Conservation (phyloP, 1,140 invertebrate genomes). For the Camponotus vicinus region DNA sequence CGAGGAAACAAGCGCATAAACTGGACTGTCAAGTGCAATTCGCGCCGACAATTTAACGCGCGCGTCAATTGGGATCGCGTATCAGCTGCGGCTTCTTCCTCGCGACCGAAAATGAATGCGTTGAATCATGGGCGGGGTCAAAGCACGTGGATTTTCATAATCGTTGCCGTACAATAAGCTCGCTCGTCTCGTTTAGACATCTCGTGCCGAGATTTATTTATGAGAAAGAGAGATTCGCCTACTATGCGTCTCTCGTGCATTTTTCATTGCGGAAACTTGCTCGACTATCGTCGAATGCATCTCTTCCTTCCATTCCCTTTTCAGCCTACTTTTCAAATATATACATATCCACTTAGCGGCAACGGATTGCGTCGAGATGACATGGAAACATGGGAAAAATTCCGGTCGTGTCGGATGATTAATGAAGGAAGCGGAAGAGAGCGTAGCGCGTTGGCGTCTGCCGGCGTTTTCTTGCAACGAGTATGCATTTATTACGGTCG, state of each 20-base stretch:
- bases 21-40: constrained; percentile 23
- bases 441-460: constrained; percentile 18
- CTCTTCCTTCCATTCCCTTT: background rate
- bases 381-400: constrained; percentile 17
- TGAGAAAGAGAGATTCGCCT: constrained; percentile 3
- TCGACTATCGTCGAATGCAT: background rate
- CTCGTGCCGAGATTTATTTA: background rate
- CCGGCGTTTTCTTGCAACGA: constrained; percentile 28
- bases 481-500: constrained; percentile 34
- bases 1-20: constrained; percentile 14
- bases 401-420: constrained; percentile 18
- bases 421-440: constrained; percentile 57
- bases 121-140: constrained; percentile 54
- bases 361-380: background rate
- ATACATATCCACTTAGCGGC: constrained; percentile 16
- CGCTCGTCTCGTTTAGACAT: constrained; percentile 25
- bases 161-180: background rate
- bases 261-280: background rate
- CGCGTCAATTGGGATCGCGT: constrained; percentile 17
- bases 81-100: background rate
- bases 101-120: constrained; percentile 45
- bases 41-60: constrained; percentile 29
- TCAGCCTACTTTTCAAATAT: constrained; percentile 1
- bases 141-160: constrained; percentile 63
- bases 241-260: background rate